Base-by-base conservation (phyloP, 2,888 invertebrate species). In the Sphinx pinastri region DNA sequence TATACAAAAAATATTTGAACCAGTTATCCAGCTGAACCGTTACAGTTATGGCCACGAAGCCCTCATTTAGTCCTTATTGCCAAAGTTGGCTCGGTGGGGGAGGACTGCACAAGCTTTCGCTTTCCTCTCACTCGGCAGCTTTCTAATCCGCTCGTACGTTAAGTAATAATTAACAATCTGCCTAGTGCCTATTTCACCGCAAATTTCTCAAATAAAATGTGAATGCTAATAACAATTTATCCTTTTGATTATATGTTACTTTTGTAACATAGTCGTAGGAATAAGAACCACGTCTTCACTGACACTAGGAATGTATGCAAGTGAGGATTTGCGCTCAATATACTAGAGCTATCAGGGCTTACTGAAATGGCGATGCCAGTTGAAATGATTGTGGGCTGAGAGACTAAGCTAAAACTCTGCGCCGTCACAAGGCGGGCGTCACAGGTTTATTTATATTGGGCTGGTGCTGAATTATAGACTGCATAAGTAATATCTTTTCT, bases 141-240 rank as follows among this genome's bases (percentile, higher is more conserved):
- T 63, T 63, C 63, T 63, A 63, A 63, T 49, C 45, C 63, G 55
- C 19, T 19, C 38, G 55, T 19, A 49, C 63, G 47, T 63, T 49
- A 47, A 63, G 47, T 16, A 63, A 49, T 63, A 49, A 63, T 63
- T 49, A 49, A 16, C 19, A 12, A 16, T n/a, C 12, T 63, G 63
- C 63, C 16, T 47, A 47, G n/a, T n/a, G n/a, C n/a, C n/a, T n/a
- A n/a, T n/a, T 49, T 49, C n/a, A 19, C 19, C 12, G 16, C 47
- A 16, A 6, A 63, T 63, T 60, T 47, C 47, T 47, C 60, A 12
- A 63, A 13, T 13, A 45, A 47, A 60, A 16, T 6, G 7, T n/a
- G 55, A 55, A 25, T 19, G 19, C 45, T n/a, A 45, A 60, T 59
- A 2, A 47, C 10, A 60, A 16, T 16, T 60, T 55, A 45, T 45